Percentiles rank a stretch among this genome's conserved stretches.
These are phyloP conservation scores for Palythoa grandiflora DNA, from an alignment of 92 coral and sea anemone genomes.

Conservation along the genomic window DNA sequence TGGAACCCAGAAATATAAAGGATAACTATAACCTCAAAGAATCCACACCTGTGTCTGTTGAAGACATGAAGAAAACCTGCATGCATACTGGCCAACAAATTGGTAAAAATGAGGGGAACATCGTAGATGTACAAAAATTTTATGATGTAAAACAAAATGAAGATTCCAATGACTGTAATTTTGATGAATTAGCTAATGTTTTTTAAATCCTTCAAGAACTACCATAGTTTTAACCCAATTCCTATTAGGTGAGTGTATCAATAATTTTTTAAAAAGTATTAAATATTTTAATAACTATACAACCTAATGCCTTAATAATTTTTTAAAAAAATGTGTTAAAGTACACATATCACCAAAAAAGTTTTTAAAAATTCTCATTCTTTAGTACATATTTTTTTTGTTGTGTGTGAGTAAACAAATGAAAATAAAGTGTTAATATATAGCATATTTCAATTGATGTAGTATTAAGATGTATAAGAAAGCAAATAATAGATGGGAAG, in stretches of 20 bases:
- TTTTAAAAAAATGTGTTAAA: background rate
- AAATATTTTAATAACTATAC: background rate
- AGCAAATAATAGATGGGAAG: too few species aligned
- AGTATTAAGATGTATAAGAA: too few species aligned
- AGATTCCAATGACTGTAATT: background rate
- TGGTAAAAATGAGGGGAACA: background rate
- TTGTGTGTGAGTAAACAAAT: too few species aligned
- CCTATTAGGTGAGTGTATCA: background rate
- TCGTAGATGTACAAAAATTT: background rate
- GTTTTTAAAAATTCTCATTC: too few species aligned
- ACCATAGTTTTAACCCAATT: background rate
- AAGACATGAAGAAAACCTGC: background rate
- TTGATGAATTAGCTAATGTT: slow-evolving; percentile 24
- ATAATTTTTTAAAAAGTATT: background rate
- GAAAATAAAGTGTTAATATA: too few species aligned
- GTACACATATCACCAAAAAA: too few species aligned
- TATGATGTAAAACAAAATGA: background rate
- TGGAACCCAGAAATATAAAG: background rate
- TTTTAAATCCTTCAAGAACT: background rate
- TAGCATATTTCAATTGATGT: too few species aligned
- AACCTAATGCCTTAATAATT: background rate
- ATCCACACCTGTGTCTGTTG: background rate
- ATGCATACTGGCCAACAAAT: background rate
- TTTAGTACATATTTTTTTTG: too few species aligned
- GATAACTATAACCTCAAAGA: background rate